phyloP scores from a whole-genome alignment of 2,888 invertebrate species.

The Dasypogon diadema region DNA sequence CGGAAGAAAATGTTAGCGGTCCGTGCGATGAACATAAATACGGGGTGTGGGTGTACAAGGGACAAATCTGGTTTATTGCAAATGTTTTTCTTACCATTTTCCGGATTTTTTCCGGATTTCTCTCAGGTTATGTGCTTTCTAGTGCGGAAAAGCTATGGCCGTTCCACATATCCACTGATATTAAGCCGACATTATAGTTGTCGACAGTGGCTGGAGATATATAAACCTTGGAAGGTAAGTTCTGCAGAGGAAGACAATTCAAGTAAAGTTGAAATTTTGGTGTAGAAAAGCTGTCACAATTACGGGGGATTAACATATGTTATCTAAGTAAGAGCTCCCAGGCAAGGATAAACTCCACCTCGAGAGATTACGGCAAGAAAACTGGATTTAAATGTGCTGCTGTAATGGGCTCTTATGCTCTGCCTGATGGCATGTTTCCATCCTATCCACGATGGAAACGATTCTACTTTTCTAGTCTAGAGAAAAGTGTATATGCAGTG shows the following conservation, averaged over 20 bases:
- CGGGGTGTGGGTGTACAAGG: background rate
- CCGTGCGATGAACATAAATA: background rate
- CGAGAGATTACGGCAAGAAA: conserved; percentile 38
- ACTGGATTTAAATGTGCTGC: conserved; percentile 39
- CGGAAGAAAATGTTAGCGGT: background rate
- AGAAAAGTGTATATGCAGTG: background rate
- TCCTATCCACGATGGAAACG: background rate
- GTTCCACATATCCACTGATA: background rate
- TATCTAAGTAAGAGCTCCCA: conserved; percentile 11
- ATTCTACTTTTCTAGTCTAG: background rate
- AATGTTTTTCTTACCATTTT: conserved; percentile 3
- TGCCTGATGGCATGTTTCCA: background rate
- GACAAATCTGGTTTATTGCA: background rate
- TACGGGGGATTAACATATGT: conserved; percentile 34
- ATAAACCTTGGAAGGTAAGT: background rate
- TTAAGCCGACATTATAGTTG: background rate
- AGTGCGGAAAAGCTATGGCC: background rate
- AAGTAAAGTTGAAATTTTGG: conserved; percentile 26
- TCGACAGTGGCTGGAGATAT: background rate
- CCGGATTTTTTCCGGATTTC: background rate
- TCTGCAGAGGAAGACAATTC: background rate
- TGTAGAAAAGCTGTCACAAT: conserved; percentile 34
- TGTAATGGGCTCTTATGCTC: conserved; percentile 33
- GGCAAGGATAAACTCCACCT: conserved; percentile 15
- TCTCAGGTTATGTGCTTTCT: background rate